phyloP scores from a whole-genome alignment of 2,888 invertebrate genomes.

The Diachrysia chrysitis region DNA sequence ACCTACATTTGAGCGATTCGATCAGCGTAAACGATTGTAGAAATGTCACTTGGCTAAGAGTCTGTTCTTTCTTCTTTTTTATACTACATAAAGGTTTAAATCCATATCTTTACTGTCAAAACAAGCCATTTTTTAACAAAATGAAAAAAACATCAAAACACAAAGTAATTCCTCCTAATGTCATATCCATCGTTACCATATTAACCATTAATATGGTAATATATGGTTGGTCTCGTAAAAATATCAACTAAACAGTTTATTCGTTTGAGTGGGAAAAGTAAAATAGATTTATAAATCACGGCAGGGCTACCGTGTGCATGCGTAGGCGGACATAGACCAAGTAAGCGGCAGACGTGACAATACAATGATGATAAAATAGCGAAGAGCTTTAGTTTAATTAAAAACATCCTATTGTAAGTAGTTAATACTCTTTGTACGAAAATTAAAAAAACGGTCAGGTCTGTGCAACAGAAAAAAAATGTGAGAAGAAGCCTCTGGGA shows the following conservation, averaged over 20 bases:
- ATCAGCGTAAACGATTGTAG: too few species aligned
- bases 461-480: too few species aligned
- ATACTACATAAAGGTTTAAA: not conserved
- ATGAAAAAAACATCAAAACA: not conserved
- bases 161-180: slow-evolving; percentile 8
- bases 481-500: too few species aligned
- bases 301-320: slow-evolving; percentile 48
- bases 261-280: slow-evolving; percentile 62
- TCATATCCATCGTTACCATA: slow-evolving; percentile 19
- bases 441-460: too few species aligned
- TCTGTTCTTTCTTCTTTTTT: not conserved
- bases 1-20: too few species aligned
- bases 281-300: slow-evolving; percentile 69
- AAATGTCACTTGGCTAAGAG: too few species aligned
- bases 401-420: too few species aligned
- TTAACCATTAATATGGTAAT: slow-evolving; percentile 30
- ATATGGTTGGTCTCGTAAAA: slow-evolving; percentile 67
- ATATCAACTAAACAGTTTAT: slow-evolving; percentile 69
- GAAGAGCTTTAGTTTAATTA: not conserved
- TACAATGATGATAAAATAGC: not conserved
- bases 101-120: not conserved
- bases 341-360: slow-evolving; percentile 11
- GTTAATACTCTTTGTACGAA: too few species aligned
- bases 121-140: not conserved
- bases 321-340: slow-evolving; percentile 47